Base-by-base conservation (phyloP, 2,888 invertebrate genomes). In the Pandemis corylana region DNA sequence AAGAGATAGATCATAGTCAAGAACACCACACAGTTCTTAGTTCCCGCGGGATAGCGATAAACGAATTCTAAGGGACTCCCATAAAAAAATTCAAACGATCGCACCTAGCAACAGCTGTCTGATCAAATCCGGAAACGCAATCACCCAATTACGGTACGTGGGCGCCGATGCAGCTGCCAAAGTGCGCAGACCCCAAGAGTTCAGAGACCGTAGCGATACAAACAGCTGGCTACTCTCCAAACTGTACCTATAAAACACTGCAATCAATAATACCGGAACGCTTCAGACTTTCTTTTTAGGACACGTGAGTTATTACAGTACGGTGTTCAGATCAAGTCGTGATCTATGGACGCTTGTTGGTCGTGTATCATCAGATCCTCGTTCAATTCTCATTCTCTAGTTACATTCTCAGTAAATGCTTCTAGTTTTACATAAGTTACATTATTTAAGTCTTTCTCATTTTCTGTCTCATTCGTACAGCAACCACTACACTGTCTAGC, bases 121-220 rank as follows among this genome's bases (percentile, higher is more conserved):
- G 6, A 7, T 13, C 42, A 64, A 20, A 28, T 28, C 65, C 49
- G 49, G 65, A 65, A 65, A 44, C 49, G 13, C 65, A 46, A 49
- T 49, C 46, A 28, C 59, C 59, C 28, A 59, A 59, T 59, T 59
- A 59, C 65, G 12, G 12, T 36, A 13, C 49, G 64, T 46, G 64
- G 44, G 64, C 15, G 64, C 13, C n/a, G 28, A 10, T 49, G 65
- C 65, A 65, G 46, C 65, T 65, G 65, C 46, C 65, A 65, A 49
- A 65, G 65, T 65, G 65, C 65, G 65, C 65, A 49, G 65, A 65
- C 49, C 65, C 49, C 28, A 65, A n/a, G 65, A 65, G 65, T 65
- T 65, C 65, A 65, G 46, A 65, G 65, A 65, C 65, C 65, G 62
- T 41, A 15, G 49, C 49, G 20, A 15, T 36, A 62, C 28, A 49